Percentiles rank a stretch among this genome's conserved stretches.
These are phyloP conservation scores for Frankliniella intonsa DNA, from an alignment of 2,888 invertebrate species.

Conservation along the genomic window DNA sequence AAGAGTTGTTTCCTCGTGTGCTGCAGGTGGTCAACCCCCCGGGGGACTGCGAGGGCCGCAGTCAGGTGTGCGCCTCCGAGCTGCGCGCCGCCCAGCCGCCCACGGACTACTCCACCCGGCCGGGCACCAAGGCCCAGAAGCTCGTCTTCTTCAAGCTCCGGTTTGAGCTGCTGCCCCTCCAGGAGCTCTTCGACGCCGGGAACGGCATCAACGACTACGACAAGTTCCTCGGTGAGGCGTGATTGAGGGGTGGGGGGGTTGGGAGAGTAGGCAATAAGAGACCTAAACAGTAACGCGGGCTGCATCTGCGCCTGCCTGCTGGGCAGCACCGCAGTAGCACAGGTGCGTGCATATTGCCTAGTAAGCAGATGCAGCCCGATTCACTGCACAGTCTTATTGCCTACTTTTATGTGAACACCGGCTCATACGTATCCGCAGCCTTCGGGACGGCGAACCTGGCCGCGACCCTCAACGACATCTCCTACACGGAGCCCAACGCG, in stretches of 20 bases:
- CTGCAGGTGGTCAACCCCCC: not conserved
- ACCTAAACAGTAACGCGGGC: too few species aligned
- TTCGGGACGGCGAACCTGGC: not conserved
- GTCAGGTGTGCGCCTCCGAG: not conserved
- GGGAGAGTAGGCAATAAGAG: too few species aligned
- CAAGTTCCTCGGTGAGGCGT: constrained; percentile 2
- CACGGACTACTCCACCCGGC: not conserved
- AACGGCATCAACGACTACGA: not conserved
- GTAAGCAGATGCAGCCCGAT: too few species aligned
- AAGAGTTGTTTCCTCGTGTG: too few species aligned
- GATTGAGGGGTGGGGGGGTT: too few species aligned
- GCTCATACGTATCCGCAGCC: not conserved
- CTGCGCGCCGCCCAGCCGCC: not conserved
- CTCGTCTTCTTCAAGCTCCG: constrained; percentile 16
- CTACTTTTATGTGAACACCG: not conserved
- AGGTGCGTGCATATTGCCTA: too few species aligned
- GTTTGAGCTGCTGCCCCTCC: not conserved
- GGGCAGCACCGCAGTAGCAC: too few species aligned
- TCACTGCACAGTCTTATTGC: not conserved
- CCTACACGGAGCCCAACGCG: not conserved
- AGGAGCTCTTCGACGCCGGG: not conserved
- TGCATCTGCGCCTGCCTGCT: too few species aligned
- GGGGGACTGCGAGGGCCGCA: not conserved
- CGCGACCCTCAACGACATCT: not conserved
- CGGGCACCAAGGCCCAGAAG: not conserved